These are phyloP conservation scores for Aldrovandia affinis DNA, from an alignment of 2,797 vertebrate species.

Conservation along the genomic window DNA sequence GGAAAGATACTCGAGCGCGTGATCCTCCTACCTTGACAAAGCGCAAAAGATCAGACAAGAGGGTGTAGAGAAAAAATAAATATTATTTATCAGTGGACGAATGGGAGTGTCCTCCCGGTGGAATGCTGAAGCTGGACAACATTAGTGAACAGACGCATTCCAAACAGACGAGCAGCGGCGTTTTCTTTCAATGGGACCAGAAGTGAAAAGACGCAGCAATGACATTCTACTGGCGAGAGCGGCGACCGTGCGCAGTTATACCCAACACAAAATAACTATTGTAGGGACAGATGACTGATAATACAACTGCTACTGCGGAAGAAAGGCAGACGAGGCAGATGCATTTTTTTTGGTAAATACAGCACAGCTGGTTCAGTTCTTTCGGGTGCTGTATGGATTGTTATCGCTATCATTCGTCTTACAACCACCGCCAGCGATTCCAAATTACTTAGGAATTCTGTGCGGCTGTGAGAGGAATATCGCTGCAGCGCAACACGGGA, in stretches of 20 bases:
- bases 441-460: conserved; percentile 59
- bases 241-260: conserved; percentile 62
- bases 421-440: conserved; percentile 51
- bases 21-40: conserved; percentile 58
- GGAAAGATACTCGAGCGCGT: conserved; percentile 54
- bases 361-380: conserved; percentile 57
- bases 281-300: conserved; percentile 60
- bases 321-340: conserved; percentile 58
- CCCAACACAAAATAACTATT: conserved; percentile 63
- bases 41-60: conserved; percentile 41
- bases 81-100: conserved; percentile 53
- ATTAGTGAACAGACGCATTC: conserved; percentile 48
- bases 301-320: conserved; percentile 54
- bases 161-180: conserved; percentile 49
- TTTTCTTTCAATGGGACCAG: conserved; percentile 49
- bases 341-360: conserved; percentile 52
- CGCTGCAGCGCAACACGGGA: conserved; percentile 61
- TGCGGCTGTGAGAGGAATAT: conserved; percentile 61
- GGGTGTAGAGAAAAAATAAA: conserved; percentile 37
- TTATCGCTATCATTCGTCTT: conserved; percentile 44
- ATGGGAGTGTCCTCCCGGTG: conserved; percentile 54
- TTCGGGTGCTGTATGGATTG: conserved; percentile 51
- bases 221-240: conserved; percentile 56
- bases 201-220: conserved; percentile 63
- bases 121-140: conserved; percentile 46